Conservation (phyloP, 2,113 vertebrate species). For the Camelus bactrianus region DNA sequence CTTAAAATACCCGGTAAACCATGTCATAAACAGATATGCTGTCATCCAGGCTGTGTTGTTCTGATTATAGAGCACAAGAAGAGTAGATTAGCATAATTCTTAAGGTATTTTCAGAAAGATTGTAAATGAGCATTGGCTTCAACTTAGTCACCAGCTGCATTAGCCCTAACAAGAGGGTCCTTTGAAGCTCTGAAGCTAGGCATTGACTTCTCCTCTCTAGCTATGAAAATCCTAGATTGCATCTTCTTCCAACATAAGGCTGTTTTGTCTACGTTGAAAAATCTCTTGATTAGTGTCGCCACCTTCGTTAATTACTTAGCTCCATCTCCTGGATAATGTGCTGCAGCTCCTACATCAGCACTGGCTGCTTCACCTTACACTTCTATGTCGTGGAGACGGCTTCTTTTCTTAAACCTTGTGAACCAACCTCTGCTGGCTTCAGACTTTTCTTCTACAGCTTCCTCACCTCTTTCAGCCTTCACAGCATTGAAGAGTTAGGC, state of each 20-base stretch:
- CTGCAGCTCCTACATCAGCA: not conserved
- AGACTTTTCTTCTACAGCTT: not conserved
- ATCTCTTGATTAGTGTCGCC: not conserved
- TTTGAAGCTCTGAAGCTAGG: not conserved
- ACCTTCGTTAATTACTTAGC: not conserved
- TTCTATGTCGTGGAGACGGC: not conserved
- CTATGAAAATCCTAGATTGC: not conserved
- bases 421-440: not conserved
- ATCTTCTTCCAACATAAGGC: not conserved
- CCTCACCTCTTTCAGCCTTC: not conserved
- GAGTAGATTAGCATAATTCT: not conserved
- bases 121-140: not conserved
- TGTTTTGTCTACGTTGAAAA: not conserved
- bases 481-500: not conserved
- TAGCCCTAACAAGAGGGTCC: not conserved
- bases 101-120: not conserved
- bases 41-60: not conserved
- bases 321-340: not conserved
- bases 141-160: not conserved
- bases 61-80: not conserved
- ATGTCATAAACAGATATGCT: not conserved
- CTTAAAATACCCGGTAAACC: not conserved
- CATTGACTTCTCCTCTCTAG: not conserved
- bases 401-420: not conserved
- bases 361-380: not conserved